Evolutionary conservation across 1,140 invertebrate species (phyloP).

Genomic region (Ips nitidus): DNA sequence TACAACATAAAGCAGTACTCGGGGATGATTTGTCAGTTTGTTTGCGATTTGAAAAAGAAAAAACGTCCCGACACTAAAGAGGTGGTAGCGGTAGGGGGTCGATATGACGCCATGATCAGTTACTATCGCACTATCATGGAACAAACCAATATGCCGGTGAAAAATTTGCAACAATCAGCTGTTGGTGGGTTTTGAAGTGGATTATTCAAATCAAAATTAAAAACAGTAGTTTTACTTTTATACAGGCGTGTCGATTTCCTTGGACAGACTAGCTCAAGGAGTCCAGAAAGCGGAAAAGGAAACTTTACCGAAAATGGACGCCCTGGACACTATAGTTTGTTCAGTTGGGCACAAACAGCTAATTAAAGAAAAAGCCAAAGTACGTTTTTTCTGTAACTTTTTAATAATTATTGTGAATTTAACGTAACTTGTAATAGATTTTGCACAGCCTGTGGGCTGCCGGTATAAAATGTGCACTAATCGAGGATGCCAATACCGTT

Average conservation of each 20-base stretch:
- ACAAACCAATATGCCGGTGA: conserved; percentile 40
- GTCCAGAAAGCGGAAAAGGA: conserved; percentile 55
- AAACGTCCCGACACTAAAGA: conserved; percentile 56
- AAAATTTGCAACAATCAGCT: conserved; percentile 59
- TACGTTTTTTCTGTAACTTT: background rate
- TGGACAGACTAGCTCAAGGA: conserved; percentile 68
- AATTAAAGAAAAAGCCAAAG: conserved; percentile 63
- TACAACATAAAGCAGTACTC: conserved; percentile 68
- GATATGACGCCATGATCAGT: conserved; percentile 55
- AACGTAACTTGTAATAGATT: conserved; percentile 42
- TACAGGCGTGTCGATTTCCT: conserved; percentile 63
- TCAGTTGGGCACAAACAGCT: conserved; percentile 59
- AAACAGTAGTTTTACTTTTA: background rate
- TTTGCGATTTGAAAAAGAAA: conserved; percentile 63
- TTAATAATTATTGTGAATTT: conserved; percentile 18
- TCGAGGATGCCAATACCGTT: conserved; percentile 58
- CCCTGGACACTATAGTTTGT: conserved; percentile 69
- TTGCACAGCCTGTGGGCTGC: conserved; percentile 53
- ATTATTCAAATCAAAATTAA: background rate
- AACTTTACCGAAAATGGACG: conserved; percentile 46
- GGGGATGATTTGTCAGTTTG: conserved; percentile 73
- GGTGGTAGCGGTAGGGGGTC: conserved; percentile 54
- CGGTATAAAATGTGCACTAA: conserved; percentile 53
- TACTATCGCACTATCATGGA: conserved; percentile 50
- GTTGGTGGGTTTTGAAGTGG: conserved; percentile 58